Conservation (phyloP, 1,140 invertebrate species). For the Pachypsylla venusta region DNA sequence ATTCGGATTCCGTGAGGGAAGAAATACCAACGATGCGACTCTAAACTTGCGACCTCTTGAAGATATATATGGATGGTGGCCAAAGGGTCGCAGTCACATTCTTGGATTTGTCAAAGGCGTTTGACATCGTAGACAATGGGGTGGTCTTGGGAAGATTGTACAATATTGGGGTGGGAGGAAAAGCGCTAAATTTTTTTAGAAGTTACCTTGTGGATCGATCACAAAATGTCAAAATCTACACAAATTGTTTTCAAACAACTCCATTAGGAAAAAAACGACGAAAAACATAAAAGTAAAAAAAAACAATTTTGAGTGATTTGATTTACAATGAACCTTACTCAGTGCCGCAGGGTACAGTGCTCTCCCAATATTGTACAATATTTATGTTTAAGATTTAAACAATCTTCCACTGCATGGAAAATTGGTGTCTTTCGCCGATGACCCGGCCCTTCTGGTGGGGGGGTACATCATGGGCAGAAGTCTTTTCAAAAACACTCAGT, state of each 20-base stretch:
- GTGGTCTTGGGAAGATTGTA: neutral
- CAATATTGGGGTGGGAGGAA: neutral
- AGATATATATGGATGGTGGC: neutral
- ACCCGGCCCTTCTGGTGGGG: neutral
- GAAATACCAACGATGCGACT: neutral
- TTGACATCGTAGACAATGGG: neutral
- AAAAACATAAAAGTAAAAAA: too few species aligned
- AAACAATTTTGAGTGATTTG: neutral
- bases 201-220: too few species aligned
- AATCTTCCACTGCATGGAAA: neutral
- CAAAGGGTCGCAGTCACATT: neutral
- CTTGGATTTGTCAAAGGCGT: neutral
- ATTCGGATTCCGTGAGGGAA: neutral
- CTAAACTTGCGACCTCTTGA: neutral
- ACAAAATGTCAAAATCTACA: too few species aligned
- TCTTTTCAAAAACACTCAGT: neutral
- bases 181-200: neutral
- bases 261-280: too few species aligned
- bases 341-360: neutral
- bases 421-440: neutral
- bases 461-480: neutral
- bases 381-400: neutral
- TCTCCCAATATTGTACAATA: too few species aligned
- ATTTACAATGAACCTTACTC: neutral
- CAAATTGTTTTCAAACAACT: too few species aligned